Evolutionary conservation across 2,797 vertebrate species (phyloP).

Genomic region (Chaenodraco wilsoni): DNA sequence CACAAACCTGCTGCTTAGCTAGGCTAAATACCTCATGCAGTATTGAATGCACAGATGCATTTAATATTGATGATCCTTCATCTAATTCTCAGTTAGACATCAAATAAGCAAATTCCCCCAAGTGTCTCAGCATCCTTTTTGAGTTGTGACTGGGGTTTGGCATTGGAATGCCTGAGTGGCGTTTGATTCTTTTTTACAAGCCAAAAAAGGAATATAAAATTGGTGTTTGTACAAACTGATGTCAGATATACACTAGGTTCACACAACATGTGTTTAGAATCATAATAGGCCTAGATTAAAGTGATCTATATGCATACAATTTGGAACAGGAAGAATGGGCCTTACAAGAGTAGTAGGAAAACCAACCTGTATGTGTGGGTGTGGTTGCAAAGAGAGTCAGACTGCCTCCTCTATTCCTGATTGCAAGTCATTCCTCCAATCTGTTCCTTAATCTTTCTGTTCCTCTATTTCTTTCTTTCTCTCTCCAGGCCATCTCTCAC

Average conservation of each 20-base stretch:
- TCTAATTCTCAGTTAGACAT: conserved; percentile 30
- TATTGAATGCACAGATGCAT: conserved; percentile 31
- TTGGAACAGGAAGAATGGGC: conserved; percentile 23
- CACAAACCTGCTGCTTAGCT: conserved; percentile 13
- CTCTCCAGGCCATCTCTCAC: conserved; percentile 56
- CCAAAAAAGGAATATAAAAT: neutral
- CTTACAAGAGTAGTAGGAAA: conserved; percentile 14
- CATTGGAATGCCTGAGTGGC: neutral
- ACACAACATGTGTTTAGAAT: no score
- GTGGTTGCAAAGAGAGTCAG: conserved; percentile 29
- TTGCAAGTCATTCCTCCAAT: conserved; percentile 55
- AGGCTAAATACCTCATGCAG: conserved; percentile 43
- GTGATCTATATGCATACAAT: conserved; percentile 1
- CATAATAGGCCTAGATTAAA: neutral
- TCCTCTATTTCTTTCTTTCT: conserved; percentile 7
- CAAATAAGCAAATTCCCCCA: conserved; percentile 32
- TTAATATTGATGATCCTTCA: conserved; percentile 48
- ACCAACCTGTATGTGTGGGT: conserved; percentile 14
- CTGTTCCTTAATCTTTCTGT: conserved; percentile 36
- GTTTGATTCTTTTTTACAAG: neutral
- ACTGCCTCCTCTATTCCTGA: conserved; percentile 43
- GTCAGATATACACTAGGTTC: neutral
- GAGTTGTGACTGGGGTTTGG: neutral
- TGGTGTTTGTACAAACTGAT: neutral
- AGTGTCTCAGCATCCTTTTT: conserved; percentile 3